Percentiles rank a stretch among this genome's conserved stretches.
These are phyloP conservation scores for Phaethon lepturus DNA, from an alignment of 2,113 vertebrate genomes.

Conservation along the genomic window DNA sequence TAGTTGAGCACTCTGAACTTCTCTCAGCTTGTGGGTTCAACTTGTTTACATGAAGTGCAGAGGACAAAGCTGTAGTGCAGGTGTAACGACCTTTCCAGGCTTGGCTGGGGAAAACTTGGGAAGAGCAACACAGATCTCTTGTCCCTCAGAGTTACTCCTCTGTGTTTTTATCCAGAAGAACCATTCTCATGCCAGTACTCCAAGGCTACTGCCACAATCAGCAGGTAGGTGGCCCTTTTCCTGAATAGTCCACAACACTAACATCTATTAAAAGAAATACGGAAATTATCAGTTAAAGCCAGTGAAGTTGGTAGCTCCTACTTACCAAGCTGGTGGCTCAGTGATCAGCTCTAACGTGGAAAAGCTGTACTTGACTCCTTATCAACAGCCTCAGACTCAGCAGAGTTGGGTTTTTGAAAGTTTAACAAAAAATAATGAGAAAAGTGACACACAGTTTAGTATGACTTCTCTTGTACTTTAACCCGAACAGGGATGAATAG, in stretches of 20 bases:
- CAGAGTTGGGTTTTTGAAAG: constrained; percentile 34
- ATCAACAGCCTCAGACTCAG: constrained; percentile 24
- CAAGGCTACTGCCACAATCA: neutral
- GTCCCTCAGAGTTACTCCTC: neutral
- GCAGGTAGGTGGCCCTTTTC: neutral
- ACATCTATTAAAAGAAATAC: constrained; percentile 25
- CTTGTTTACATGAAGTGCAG: neutral
- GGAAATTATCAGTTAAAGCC: constrained; percentile 52
- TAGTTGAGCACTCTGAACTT: neutral
- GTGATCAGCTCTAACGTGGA: constrained; percentile 45
- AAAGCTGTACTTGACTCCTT: neutral
- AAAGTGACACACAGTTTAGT: neutral
- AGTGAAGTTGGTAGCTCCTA: neutral
- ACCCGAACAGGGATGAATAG: neutral
- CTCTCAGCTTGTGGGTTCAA: neutral
- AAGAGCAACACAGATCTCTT: neutral
- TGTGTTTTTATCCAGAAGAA: constrained; percentile 7
- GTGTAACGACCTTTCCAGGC: neutral
- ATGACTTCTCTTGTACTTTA: constrained; percentile 15
- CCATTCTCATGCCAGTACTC: neutral
- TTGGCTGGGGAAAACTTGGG: neutral
- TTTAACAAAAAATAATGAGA: constrained; percentile 38
- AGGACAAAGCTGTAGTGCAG: neutral
- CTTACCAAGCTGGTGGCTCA: constrained; percentile 41
- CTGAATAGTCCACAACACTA: neutral